Percentiles rank a stretch among this genome's conserved stretches.
Conservation (phyloP, 2,113 vertebrate species). For the Sebastes fasciatus region DNA sequence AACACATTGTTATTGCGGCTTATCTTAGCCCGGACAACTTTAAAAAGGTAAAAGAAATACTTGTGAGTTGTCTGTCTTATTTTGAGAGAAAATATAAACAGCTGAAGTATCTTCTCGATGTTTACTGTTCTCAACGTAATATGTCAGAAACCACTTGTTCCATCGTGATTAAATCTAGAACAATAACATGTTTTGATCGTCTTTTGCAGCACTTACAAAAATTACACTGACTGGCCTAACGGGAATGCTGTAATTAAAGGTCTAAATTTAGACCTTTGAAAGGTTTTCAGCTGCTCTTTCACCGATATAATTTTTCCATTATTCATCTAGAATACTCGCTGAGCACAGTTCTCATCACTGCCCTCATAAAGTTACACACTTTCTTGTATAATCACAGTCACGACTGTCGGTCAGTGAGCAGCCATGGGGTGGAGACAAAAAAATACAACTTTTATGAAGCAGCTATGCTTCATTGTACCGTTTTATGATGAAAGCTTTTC, state of each 20-base stretch:
- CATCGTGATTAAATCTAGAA: constrained; percentile 50
- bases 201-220: constrained; percentile 59
- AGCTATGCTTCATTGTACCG: constrained; percentile 81
- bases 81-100: neutral
- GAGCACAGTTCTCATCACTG: constrained; percentile 29
- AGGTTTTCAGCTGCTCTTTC: constrained; percentile 41
- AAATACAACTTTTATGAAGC: neutral
- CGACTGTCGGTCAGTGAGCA: neutral
- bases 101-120: neutral
- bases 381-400: neutral
- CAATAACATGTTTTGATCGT: constrained; percentile 31
- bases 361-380: constrained; percentile 1
- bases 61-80: neutral
- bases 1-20: neutral
- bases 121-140: constrained; percentile 8
- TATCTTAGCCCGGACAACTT: neutral
- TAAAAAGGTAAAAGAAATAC: neutral
- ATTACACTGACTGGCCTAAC: constrained; percentile 37
- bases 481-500: constrained; percentile 89
- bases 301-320: constrained; percentile 33
- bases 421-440: neutral
- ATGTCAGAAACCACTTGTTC: constrained; percentile 45
- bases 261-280: constrained; percentile 60
- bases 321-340: constrained; percentile 25
- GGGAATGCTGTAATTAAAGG: constrained; percentile 64